Base-by-base conservation (phyloP, 1,140 invertebrate species). In the Condylostylus longicornis region DNA sequence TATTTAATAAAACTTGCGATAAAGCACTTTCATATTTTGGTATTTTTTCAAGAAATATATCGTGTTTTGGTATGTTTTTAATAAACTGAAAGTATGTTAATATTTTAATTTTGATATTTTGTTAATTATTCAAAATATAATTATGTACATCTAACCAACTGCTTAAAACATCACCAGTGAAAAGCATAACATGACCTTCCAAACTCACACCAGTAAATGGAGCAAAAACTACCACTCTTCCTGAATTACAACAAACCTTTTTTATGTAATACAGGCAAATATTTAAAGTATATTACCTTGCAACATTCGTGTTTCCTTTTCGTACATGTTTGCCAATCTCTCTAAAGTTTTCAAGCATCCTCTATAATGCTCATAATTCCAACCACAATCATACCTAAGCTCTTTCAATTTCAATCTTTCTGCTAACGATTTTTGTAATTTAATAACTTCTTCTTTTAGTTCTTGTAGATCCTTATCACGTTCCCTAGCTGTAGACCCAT, bases 141-240 rank as follows among this genome's bases (percentile, higher is more conserved):
- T 33, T 35, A 61, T 71, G 72, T 67, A 84, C 78, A 63, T 88
- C 83, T 31, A 89, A 65, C 87, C 87, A 91, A 63, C 87, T 86
- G 50, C 85, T 75, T 37, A 85, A 65, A 18, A 91, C 86, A 73
- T 91, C 87, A 10, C 83, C 85, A 42, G 80, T 88, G 58, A 82
- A 87, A 1, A 94, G 69, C 66, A 82, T 81, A 14, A 94, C 75
- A 51, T 84, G 76, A 2, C 87, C 87, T 51, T 90, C 81, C 25
- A 90, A 66, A 54, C 77, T 84, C 5, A 93, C 78, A 12, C 88
- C 87, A 17, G 86, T 89, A 47, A 87, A 82, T 51, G 77, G 78
- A 1, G 82, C 84, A 67, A 93, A 80, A 2, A 88, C 77, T 22
- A 93, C 61, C 18, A 71, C 79, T 42, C 80, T 66, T 51, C 70